Base-by-base conservation (phyloP, 2,797 vertebrate species). In the Apogon talboti region DNA sequence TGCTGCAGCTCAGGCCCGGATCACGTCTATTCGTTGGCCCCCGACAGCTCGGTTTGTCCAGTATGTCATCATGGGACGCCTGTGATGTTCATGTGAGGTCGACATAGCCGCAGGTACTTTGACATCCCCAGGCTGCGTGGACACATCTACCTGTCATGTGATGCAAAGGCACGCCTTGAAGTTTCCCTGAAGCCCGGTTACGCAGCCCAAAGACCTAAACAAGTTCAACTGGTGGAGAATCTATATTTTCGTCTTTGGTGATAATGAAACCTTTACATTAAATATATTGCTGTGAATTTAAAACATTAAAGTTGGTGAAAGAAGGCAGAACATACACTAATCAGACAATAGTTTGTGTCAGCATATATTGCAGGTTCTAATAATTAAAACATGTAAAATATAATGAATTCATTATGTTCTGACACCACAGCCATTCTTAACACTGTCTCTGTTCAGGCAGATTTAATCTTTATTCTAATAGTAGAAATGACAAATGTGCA, bases 101-200 rank as follows among this genome's bases (percentile, higher is more conserved):
- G n/a, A 24, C 51, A 42, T 57, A 10, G 7, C 43, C 38, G 19
- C 33, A 10, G 59, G 61, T 59, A 33, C 28, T 64, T 52, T 63
- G 44, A 82, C 40, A 45, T 35, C 35, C 51, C 52, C 16, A 38
- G 13, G n/a, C 51, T 21, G 41, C 42, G 57, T 16, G 54, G 58
- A 44, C 37, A 67, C 37, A 52, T 66, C 72, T 64, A 74, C 56
- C 41, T 47, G 71, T 78, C 72, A 65, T 65, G 70, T 86, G 79
- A 83, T 30, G 41, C 43, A 66, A 40, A 24, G 10, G 45, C 72
- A 51, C 45, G 45, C 50, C 19, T 41, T 28, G 46, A 81, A 72
- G 76, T 87, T 81, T 82, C 52, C 64, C 53, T 13, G 41, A 46
- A 78, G 78, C 47, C n/a, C n/a, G n/a, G n/a, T n/a, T n/a, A n/a